phyloP scores from a whole-genome alignment of 2,888 invertebrate genomes.

The Kuschelorhynchus macadamiae region DNA sequence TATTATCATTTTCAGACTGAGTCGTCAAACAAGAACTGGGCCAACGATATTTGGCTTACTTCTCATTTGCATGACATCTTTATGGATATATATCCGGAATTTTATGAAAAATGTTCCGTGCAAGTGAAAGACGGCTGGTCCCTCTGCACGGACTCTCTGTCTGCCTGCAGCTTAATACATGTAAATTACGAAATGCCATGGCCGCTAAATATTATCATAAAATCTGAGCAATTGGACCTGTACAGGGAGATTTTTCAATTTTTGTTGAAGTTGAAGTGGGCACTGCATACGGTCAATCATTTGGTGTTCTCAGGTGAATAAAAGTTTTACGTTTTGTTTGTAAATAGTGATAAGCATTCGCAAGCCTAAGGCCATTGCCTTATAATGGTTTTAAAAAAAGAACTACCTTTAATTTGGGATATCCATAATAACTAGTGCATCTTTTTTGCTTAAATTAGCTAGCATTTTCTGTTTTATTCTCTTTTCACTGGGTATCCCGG shows the following conservation, averaged over 20 bases:
- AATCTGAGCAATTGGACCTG: conserved; percentile 58
- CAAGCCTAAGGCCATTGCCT: too few species aligned
- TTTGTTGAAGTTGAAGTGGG: conserved; percentile 66
- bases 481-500: too few species aligned
- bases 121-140: conserved; percentile 59
- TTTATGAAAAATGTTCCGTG: conserved; percentile 61
- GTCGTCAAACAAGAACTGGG: conserved; percentile 56
- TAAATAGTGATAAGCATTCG: too few species aligned
- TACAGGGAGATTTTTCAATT: conserved; percentile 65
- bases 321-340: too few species aligned
- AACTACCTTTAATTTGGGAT: too few species aligned
- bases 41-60: conserved; percentile 63
- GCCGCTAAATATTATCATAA: conserved; percentile 66
- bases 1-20: conserved; percentile 55
- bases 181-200: conserved; percentile 62
- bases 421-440: too few species aligned
- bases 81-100: conserved; percentile 64
- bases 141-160: conserved; percentile 57
- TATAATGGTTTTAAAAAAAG: too few species aligned
- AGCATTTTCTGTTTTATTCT: too few species aligned
- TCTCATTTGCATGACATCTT: conserved; percentile 65
- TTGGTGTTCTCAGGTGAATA: conserved; percentile 61
- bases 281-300: conserved; percentile 63
- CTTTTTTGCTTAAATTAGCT: too few species aligned
- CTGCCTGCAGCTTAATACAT: conserved; percentile 58